Percentiles rank a stretch among this genome's conserved stretches.
Evolutionary conservation across 1,140 invertebrate genomes (phyloP).

Genomic region (Dreissena rostriformis): DNA sequence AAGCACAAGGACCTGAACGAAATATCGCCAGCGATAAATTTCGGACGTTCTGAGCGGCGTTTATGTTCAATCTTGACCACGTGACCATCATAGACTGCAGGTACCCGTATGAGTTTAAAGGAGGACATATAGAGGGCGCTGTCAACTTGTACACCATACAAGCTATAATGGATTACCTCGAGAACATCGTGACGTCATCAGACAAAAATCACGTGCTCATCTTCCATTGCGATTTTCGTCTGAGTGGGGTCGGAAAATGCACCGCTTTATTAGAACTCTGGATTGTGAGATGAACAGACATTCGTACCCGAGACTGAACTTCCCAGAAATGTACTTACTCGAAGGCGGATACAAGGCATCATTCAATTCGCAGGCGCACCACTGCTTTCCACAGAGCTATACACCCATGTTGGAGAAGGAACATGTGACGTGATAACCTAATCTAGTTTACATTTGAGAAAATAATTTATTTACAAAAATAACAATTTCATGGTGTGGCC

Average conservation of each 20-base stretch:
- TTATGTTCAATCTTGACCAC: not conserved
- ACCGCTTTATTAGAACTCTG: constrained; percentile 89
- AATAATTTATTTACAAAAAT: too few relatives aligned
- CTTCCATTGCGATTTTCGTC: constrained; percentile 53
- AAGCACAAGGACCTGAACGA: constrained; percentile 32
- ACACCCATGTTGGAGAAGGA: too few relatives aligned
- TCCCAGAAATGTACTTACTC: too few relatives aligned
- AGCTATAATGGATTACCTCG: constrained; percentile 86
- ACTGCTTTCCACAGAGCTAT: too few relatives aligned
- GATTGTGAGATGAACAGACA: constrained; percentile 92
- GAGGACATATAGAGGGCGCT: too few relatives aligned
- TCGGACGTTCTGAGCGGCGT: constrained; percentile 10
- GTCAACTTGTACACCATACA: constrained; percentile 92
- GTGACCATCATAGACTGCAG: too few relatives aligned
- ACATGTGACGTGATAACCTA: too few relatives aligned
- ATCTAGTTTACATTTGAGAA: too few relatives aligned
- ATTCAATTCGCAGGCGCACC: constrained; percentile 86
- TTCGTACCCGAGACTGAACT: constrained; percentile 95
- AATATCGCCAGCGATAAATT: constrained; percentile 23
- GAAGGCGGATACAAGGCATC: constrained; percentile 97
- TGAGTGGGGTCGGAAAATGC: constrained; percentile 44
- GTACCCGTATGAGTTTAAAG: too few relatives aligned
- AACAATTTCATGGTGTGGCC: too few relatives aligned
- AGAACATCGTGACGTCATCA: constrained; percentile 76
- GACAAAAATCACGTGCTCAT: constrained; percentile 30